Evolutionary conservation across 1,140 invertebrate genomes (phyloP), one percentile per base, ranked within the genome.

Genomic region (Bombus fervidus): DNA sequence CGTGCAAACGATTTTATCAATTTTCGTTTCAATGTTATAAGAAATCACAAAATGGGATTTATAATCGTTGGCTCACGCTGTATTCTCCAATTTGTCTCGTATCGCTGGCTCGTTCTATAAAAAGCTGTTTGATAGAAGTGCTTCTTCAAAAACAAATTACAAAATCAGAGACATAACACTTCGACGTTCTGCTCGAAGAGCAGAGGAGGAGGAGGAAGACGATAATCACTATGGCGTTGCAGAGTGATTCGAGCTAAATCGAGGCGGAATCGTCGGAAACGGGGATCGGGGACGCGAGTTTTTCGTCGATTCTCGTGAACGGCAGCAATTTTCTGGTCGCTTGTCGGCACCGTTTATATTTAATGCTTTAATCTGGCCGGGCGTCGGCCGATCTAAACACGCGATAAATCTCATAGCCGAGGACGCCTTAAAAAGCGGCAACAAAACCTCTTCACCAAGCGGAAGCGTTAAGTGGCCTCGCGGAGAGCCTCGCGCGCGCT

Each of bases 401-500:
- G 83, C 90, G 84, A 92, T 93, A 92, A 92, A 93, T 93, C 87
- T 86, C 72, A 13, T 34, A 31, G 37, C 28, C 66, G 59, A 57
- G 73, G 66, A 68, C 85, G 76, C 59, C 59, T 78, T 89, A 89
- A 92, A 91, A 92, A 92, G 87, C 85, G 86, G 87, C 90, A 79
- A 91, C 85, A 86, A 90, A 85, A 91, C 87, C 90, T 68, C 90
- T 86, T 87, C 87, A 73, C n/a, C 80, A 78, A 83, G 87, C 90
- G 91, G 90, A 92, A 92, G 88, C 87, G 83, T 90, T 92, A 92
- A 92, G 91, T 92, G 91, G 89, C 84, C 76, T 69, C 76, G 83
- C 86, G 83, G 57, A 64, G 79, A 89, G 25, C 57, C 83, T 83
- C 84, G 80, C 81, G 82, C 82, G 66, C 72, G 81, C 85, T 64